Evolutionary conservation across 2,888 invertebrate genomes (phyloP).

Genomic region (Oasisia sp.): DNA sequence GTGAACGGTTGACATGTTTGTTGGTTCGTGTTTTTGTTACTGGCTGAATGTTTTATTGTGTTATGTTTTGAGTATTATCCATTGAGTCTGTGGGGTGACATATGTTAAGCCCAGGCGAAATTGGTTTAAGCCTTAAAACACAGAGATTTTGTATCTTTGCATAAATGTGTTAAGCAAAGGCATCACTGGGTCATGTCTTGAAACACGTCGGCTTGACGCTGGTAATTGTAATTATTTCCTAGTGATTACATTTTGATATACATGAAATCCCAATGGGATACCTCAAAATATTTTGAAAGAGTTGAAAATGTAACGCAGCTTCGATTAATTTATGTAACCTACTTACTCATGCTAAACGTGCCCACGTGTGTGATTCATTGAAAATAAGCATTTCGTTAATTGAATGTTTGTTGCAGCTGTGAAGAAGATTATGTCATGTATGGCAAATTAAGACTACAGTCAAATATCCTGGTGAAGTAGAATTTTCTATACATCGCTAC

Average conservation of each 20-base stretch:
- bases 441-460: neutral
- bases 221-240: neutral
- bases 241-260: conserved; percentile 17
- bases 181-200: neutral
- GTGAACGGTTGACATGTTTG: neutral
- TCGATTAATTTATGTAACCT: neutral
- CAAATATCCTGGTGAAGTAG: neutral
- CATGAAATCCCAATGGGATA: neutral
- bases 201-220: neutral
- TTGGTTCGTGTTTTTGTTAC: neutral
- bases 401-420: conserved; percentile 10
- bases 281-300: neutral
- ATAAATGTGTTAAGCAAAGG: neutral
- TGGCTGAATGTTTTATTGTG: conserved; percentile 5
- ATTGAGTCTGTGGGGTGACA: conserved; percentile 5
- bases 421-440: neutral
- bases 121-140: conserved; percentile 17
- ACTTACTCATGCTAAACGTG: neutral
- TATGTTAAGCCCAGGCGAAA: neutral
- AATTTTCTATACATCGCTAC: neutral
- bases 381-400: neutral
- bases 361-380: neutral
- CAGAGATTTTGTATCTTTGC: conserved; percentile 17
- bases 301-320: neutral
- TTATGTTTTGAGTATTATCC: conserved; percentile 13